phyloP scores from a whole-genome alignment of 2,797 vertebrate species.

The Rhinella marina region DNA sequence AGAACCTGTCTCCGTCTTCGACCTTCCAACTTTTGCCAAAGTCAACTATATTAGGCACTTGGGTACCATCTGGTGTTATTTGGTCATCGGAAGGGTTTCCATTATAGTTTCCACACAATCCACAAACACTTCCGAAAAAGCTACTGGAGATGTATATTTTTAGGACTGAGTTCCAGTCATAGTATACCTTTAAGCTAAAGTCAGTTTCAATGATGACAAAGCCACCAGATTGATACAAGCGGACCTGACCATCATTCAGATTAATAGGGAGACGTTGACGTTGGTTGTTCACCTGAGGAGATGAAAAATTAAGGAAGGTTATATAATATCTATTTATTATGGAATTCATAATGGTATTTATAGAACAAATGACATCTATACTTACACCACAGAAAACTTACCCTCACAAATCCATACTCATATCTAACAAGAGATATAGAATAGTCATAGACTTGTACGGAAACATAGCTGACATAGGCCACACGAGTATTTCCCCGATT shows the following conservation, averaged over 20 bases:
- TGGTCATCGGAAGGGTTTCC: conserved; percentile 73
- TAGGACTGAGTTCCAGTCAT: conserved; percentile 77
- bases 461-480: conserved; percentile 69
- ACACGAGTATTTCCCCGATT: conserved; percentile 68
- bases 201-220: conserved; percentile 70
- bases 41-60: conserved; percentile 63
- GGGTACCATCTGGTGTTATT: conserved; percentile 50
- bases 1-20: conserved; percentile 68
- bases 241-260: conserved; percentile 69
- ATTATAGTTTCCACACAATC: conserved; percentile 85
- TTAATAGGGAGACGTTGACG: conserved; percentile 74
- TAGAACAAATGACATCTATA: neutral
- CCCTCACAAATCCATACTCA: conserved; percentile 75
- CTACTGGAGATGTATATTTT: conserved; percentile 73
- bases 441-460: conserved; percentile 62
- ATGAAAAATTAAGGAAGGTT: neutral
- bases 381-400: conserved; percentile 63
- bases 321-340: neutral
- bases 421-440: conserved; percentile 67
- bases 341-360: neutral
- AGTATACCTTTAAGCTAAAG: conserved; percentile 79
- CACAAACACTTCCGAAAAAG: conserved; percentile 76
- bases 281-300: conserved; percentile 76
- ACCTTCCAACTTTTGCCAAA: conserved; percentile 81
- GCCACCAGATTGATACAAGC: conserved; percentile 70